Conservation (phyloP, 2,797 vertebrate species). For the Salarias fasciatus region DNA sequence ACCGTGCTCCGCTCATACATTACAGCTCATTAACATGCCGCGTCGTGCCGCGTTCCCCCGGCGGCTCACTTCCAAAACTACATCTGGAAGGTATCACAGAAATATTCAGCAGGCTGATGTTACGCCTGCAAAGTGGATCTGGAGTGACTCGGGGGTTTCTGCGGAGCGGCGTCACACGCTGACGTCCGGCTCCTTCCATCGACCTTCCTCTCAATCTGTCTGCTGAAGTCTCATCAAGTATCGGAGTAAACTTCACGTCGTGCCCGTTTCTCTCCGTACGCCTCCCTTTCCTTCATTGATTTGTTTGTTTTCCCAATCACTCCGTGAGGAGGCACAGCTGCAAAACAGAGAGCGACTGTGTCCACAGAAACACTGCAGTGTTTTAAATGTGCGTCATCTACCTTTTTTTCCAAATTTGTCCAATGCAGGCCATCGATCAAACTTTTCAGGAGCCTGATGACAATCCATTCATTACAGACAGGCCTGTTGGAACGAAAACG, state of each 20-base stretch:
- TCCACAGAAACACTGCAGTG: neutral
- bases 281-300: neutral
- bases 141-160: slow-evolving; percentile 55
- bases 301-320: slow-evolving; percentile 17
- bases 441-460: no score
- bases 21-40: slow-evolving; percentile 49
- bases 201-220: slow-evolving; percentile 26
- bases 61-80: slow-evolving; percentile 13
- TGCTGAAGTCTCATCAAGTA: slow-evolving; percentile 21
- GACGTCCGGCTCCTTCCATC: slow-evolving; percentile 35
- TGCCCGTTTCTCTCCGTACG: slow-evolving; percentile 3
- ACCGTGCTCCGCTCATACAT: slow-evolving; percentile 6
- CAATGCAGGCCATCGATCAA: no score
- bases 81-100: slow-evolving; percentile 66
- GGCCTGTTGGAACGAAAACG: no score
- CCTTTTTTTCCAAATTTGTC: no score
- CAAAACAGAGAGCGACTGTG: slow-evolving; percentile 8
- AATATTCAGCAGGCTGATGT: slow-evolving; percentile 35
- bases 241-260: slow-evolving; percentile 9
- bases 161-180: slow-evolving; percentile 16
- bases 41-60: neutral
- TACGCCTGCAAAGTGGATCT: slow-evolving; percentile 23
- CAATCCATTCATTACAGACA: no score
- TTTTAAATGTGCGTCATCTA: neutral
- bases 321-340: slow-evolving; percentile 1